Conservation (phyloP, 2,888 invertebrate genomes). For the Pristionchus fissidentatus region DNA sequence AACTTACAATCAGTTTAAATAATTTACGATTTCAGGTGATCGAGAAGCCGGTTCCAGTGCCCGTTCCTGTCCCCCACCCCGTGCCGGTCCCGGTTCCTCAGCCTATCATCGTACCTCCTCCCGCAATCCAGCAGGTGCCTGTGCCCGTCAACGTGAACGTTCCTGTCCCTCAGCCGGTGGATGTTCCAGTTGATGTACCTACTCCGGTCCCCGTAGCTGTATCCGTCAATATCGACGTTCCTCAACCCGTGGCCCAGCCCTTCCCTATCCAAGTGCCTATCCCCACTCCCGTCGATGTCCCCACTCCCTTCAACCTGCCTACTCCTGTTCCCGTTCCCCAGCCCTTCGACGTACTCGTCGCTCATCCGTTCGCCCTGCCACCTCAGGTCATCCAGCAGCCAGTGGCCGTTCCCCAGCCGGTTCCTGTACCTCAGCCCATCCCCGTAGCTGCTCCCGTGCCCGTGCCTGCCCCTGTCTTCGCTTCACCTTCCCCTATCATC, state of each 20-base stretch:
- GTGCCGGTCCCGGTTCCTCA: conserved; percentile 43
- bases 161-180: conserved; percentile 26
- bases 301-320: neutral
- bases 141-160: conserved; percentile 33
- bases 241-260: conserved; percentile 34
- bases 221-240: conserved; percentile 28
- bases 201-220: conserved; percentile 35
- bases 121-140: conserved; percentile 32
- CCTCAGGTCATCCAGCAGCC: conserved; percentile 41
- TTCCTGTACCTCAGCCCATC: conserved; percentile 35
- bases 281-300: conserved; percentile 38
- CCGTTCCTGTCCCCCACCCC: conserved; percentile 9
- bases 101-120: conserved; percentile 42
- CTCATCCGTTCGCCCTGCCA: conserved; percentile 27
- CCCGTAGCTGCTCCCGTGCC: conserved; percentile 26
- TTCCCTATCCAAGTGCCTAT: conserved; percentile 31
- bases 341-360: conserved; percentile 40
- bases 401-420: conserved; percentile 2
- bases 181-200: conserved; percentile 37
- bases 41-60: conserved; percentile 26
- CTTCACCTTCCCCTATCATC: neutral
- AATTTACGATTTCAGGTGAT: neutral
- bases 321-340: conserved; percentile 21
- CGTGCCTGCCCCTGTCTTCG: no score
- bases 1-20: neutral